A percentile compares a stretch with the other conserved stretches of the same genome.
Conservation (phyloP, 2,888 invertebrate genomes). For the Bursaphelenchus okinawaensis region DNA sequence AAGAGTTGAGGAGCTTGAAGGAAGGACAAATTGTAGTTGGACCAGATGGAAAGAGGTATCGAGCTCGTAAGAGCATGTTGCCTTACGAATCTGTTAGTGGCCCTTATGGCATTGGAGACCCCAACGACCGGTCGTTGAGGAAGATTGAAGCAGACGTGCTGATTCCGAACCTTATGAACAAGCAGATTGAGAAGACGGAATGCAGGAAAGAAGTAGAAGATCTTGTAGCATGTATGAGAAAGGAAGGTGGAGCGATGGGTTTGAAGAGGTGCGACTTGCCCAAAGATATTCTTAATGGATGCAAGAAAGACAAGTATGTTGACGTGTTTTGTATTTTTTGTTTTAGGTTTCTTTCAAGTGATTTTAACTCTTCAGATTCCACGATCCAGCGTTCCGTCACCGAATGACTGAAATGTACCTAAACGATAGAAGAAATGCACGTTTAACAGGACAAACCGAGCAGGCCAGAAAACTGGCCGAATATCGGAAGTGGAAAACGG, state of each 20-base stretch:
- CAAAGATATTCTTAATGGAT: constrained; percentile 45
- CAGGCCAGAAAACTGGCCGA: constrained; percentile 46
- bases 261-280: constrained; percentile 40
- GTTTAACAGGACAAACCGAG: constrained; percentile 29
- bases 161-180: constrained; percentile 81
- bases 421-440: constrained; percentile 27
- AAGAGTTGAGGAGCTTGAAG: constrained; percentile 18
- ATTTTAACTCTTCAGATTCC: constrained; percentile 37
- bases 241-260: constrained; percentile 44
- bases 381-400: constrained; percentile 47
- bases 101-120: constrained; percentile 64
- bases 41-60: constrained; percentile 49
- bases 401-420: constrained; percentile 50
- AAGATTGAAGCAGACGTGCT: constrained; percentile 82
- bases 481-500: constrained; percentile 49
- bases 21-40: constrained; percentile 52
- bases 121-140: constrained; percentile 74
- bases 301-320: constrained; percentile 49
- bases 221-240: constrained; percentile 45
- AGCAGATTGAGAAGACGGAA: constrained; percentile 73
- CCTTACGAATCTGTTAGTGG: constrained; percentile 44
- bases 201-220: constrained; percentile 62
- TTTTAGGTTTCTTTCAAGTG: constrained; percentile 2
- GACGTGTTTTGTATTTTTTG: not conserved
- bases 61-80: constrained; percentile 50